Percentiles rank a stretch among this genome's conserved stretches.
phyloP scores from a whole-genome alignment of 2,797 vertebrate genomes.

The Sebastiscus albofasciatus region DNA sequence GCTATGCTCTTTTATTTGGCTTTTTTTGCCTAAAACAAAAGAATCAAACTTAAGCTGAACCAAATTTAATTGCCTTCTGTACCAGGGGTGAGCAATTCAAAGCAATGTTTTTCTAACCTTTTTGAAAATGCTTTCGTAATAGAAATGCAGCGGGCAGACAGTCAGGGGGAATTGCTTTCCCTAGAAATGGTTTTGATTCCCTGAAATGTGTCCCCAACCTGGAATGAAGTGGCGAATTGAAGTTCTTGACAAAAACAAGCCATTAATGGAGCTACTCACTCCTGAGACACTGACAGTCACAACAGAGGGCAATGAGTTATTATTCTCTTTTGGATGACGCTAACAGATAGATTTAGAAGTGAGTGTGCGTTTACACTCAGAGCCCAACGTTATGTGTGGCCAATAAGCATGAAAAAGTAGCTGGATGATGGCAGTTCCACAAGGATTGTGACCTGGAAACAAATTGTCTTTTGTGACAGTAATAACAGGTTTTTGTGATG shows the following conservation, averaged over 20 bases:
- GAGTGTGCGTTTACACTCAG: neutral
- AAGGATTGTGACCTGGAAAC: neutral
- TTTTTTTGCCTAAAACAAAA: neutral
- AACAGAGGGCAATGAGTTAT: constrained; percentile 8
- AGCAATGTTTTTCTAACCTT: neutral
- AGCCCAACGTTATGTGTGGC: neutral
- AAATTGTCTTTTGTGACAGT: neutral
- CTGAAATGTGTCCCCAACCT: constrained; percentile 39
- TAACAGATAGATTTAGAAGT: constrained; percentile 1
- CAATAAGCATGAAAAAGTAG: neutral
- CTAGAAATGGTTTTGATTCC: constrained; percentile 19
- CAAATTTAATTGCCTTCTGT: neutral
- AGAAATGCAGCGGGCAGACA: neutral
- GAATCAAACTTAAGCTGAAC: neutral
- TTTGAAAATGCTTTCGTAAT: neutral
- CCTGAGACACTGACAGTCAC: constrained; percentile 10
- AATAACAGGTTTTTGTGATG: neutral
- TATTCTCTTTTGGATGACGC: constrained; percentile 9
- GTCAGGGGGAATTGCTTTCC: constrained; percentile 14
- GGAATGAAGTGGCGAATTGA: constrained; percentile 37
- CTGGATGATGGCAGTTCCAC: neutral
- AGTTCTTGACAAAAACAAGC: constrained; percentile 43
- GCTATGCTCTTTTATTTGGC: neutral
- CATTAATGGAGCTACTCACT: constrained; percentile 37
- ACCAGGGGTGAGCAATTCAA: neutral